Percentiles rank a stretch among this genome's conserved stretches.
Conservation (phyloP, 1,140 invertebrate genomes). For the Solen grandis region DNA sequence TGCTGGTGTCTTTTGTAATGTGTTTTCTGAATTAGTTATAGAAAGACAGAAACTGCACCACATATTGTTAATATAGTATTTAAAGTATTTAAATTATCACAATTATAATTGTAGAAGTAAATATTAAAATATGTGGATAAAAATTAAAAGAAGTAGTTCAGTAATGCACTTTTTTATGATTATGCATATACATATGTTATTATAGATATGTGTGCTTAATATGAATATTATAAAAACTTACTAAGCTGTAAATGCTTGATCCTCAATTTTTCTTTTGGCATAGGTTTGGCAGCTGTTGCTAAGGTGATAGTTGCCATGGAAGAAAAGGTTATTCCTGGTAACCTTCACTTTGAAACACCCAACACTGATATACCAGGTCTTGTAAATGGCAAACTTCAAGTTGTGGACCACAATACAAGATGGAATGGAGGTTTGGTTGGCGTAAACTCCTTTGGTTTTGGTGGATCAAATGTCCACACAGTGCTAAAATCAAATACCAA, state of each 20-base stretch:
- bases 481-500: slow-evolving; percentile 86
- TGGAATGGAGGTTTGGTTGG: slow-evolving; percentile 93
- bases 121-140: too few species aligned
- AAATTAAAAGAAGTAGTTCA: too few species aligned
- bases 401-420: slow-evolving; percentile 89
- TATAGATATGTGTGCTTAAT: too few species aligned
- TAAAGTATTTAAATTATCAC: too few species aligned
- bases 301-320: slow-evolving; percentile 96
- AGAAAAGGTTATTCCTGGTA: slow-evolving; percentile 90
- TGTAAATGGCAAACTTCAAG: slow-evolving; percentile 91
- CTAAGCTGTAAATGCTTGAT: neutral
- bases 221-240: too few species aligned
- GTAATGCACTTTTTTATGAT: too few species aligned
- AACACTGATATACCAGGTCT: slow-evolving; percentile 95
- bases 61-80: too few species aligned
- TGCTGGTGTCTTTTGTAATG: too few species aligned
- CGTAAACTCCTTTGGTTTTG: slow-evolving; percentile 98
- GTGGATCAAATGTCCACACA: slow-evolving; percentile 97
- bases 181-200: too few species aligned
- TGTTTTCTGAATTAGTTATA: too few species aligned
- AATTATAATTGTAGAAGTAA: too few species aligned
- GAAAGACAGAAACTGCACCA: too few species aligned
- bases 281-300: slow-evolving; percentile 91
- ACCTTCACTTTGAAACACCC: slow-evolving; percentile 93
- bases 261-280: neutral